phyloP scores from a whole-genome alignment of 2,888 invertebrate species.

The Eupithecia abbreviata region DNA sequence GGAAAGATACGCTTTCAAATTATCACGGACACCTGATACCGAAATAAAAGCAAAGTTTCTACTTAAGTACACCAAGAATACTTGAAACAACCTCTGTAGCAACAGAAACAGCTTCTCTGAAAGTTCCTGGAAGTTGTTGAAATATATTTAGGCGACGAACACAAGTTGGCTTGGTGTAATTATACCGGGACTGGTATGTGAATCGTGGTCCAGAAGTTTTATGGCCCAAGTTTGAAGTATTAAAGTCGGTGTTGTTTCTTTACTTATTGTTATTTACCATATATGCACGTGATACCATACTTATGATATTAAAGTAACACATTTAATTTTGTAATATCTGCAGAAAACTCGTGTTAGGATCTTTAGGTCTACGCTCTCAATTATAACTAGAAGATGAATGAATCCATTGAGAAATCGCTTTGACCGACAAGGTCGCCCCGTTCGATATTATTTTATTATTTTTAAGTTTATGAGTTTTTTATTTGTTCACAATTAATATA shows the following conservation, averaged over 20 bases:
- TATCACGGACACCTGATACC: slow-evolving; percentile 79
- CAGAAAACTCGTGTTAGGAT: background rate
- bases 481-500: background rate
- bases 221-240: slow-evolving; percentile 10
- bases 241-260: slow-evolving; percentile 5
- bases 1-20: slow-evolving; percentile 82
- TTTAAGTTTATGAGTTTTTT: background rate
- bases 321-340: background rate
- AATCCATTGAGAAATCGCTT: background rate
- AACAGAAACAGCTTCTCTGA: slow-evolving; percentile 32
- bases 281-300: too few species aligned
- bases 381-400: background rate
- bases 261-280: background rate
- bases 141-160: slow-evolving; percentile 31
- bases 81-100: slow-evolving; percentile 34
- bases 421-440: background rate
- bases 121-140: slow-evolving; percentile 37
- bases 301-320: background rate
- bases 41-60: slow-evolving; percentile 71
- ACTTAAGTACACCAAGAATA: slow-evolving; percentile 45
- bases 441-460: background rate
- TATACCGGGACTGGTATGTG: background rate
- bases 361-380: background rate
- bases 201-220: slow-evolving; percentile 14
- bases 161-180: slow-evolving; percentile 16